Percentiles rank a stretch among this genome's conserved stretches.
phyloP scores from a whole-genome alignment of 2,113 vertebrate genomes.

The Ivindomyrus marchei region DNA sequence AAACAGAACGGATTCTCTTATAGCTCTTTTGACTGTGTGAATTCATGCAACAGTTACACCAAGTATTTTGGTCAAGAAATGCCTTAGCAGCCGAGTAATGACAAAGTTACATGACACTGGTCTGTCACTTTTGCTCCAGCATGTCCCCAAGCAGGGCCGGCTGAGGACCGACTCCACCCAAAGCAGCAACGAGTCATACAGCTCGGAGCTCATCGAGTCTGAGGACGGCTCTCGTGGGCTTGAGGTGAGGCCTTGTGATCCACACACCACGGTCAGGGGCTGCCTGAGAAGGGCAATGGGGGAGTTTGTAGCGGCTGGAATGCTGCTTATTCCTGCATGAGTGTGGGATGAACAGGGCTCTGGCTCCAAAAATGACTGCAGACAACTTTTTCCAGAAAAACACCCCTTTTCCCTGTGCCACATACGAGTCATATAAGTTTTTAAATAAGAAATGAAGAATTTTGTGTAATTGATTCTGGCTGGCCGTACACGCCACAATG shows the following conservation, averaged over 20 bases:
- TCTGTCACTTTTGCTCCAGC: conserved; percentile 51
- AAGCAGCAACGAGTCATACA: conserved; percentile 96
- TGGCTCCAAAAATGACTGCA: not conserved
- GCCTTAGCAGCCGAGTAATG: not conserved
- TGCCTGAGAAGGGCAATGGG: not conserved
- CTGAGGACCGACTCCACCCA: conserved; percentile 92
- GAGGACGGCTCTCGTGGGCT: conserved; percentile 73
- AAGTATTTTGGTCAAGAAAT: not conserved
- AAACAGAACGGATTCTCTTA: not conserved
- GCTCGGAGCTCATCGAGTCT: conserved; percentile 82
- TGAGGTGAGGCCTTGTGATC: conserved; percentile 66
- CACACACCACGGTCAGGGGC: not conserved
- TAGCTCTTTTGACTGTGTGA: not conserved
- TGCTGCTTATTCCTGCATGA: not conserved
- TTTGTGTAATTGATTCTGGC: not conserved
- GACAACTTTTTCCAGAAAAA: not conserved
- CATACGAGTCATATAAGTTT: not conserved
- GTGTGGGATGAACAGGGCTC: not conserved
- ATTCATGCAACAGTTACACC: not conserved
- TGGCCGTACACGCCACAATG: not conserved
- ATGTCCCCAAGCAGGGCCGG: conserved; percentile 82
- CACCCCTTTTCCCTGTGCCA: not conserved
- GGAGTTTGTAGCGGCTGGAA: not conserved
- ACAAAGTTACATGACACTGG: not conserved
- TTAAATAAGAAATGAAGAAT: not conserved